Evolutionary conservation across 2,888 invertebrate species (phyloP), one percentile per base, ranked within the genome.

Genomic region (Glaucopsyche alexis): DNA sequence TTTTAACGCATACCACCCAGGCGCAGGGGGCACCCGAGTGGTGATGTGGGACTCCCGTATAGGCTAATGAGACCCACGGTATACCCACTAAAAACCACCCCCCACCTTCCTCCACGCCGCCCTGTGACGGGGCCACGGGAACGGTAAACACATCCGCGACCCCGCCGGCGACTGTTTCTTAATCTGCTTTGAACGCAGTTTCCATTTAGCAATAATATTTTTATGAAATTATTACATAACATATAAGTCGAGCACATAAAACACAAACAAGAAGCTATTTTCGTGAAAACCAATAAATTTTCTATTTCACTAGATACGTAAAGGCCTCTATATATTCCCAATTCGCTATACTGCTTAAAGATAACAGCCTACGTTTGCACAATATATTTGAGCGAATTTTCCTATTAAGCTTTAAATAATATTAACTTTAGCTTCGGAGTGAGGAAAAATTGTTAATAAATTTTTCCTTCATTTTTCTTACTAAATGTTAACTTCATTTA

Each of bases 301-400:
- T 69, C 69, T 69, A 69, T 49, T 69, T 47, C 69, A 19, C 47
- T 49, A 69, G 69, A 69, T 69, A 69, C 69, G 69, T 69, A 49
- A 40, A 69, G 29, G 49, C 69, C 29, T 29, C 29, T 69, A 69
- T 69, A 7, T 47, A 69, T 69, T 69, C 19, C 69, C 29, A 49
- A 69, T 69, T 69, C 69, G 47, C 13, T 69, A 9, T 67, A 69
- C 45, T 47, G 19, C 69, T 69, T n/a, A 47, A 69, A 69, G 69
- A 69, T 69, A 69, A 69, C 69, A 47, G 69, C 29, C 69, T 49
- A 29, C 19, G 69, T 69, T 69, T 49, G 49, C 49, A 49, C 69
- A 69, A 69, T 49, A 69, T 38, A 69, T 69, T 69, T 14, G 14
- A 49, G 16, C 19, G 13, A 69, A 29, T 14, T 67, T 47, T 69